These are phyloP conservation scores for Pinctada fucata DNA, from an alignment of 2,888 invertebrate genomes.

Conservation along the genomic window DNA sequence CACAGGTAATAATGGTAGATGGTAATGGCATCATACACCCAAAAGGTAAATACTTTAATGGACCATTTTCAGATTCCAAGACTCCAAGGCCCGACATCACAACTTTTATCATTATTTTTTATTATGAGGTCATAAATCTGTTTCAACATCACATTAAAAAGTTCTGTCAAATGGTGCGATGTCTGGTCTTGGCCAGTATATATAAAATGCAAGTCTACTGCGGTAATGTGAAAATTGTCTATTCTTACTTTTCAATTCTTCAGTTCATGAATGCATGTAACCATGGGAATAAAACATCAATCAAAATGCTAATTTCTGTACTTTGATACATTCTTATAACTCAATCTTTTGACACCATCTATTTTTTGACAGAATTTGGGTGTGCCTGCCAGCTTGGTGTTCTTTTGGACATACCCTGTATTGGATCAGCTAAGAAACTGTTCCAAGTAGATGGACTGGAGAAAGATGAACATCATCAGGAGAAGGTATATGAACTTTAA, in stretches of 20 bases:
- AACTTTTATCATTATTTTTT: no score
- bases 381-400: conserved; percentile 78
- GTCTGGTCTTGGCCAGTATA: no score
- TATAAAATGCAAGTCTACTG: no score
- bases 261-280: not conserved
- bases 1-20: conserved; percentile 77
- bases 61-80: not conserved
- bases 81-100: no score
- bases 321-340: not conserved
- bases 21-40: conserved; percentile 78
- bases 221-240: no score
- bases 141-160: no score
- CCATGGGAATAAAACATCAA: no score
- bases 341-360: not conserved
- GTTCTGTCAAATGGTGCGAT: no score
- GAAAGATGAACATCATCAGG: conserved; percentile 63
- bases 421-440: conserved; percentile 78
- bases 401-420: conserved; percentile 73
- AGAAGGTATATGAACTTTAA: conserved; percentile 58
- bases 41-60: conserved; percentile 60
- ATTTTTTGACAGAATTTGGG: conserved; percentile 75
- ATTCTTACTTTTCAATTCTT: not conserved
- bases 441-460: conserved; percentile 74
- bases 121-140: no score
- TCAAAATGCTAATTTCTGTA: not conserved